Evolutionary conservation across 2,113 vertebrate genomes (phyloP), one percentile per base, ranked within the genome.

Genomic region (Melanerpes aurifrons): DNA sequence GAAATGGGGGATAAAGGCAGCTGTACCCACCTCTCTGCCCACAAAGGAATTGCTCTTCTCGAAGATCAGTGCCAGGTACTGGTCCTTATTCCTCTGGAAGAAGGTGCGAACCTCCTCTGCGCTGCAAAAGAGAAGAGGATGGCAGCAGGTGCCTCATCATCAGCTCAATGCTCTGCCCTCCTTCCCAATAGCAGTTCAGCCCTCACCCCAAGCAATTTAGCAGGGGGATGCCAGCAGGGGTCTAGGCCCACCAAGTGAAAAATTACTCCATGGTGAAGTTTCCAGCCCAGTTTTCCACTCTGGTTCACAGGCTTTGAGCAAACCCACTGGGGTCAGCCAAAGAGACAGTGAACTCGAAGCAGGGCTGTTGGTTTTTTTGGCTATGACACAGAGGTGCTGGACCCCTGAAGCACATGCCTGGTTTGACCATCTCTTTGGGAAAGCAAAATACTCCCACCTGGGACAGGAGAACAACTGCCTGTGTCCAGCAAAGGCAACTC

Each of bases 11-110:
- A 61, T 29, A 35, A 70, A 53, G 0, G 2, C 20, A 72, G 64
- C 58, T n/a, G 8, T 25, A 71, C 94, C 97, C 96, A 99, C 99
- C 99, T 99, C 99, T 98, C 98, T 97, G 82, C 98, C 99, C 69
- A 99, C 56, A 1, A 98, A 99, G 37, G 98, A 99, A 37, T 86
- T 28, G 2, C 93, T 86, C 3, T 96, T 91, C 90, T 99, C 99
- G 5, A 99, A 99, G 96, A 99, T 98, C 96, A 99, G 92, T 1
- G 97, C 98, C 97, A 99, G 91, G 92, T 98, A 97, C 12, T 94
- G 89, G 56, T 98, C 97, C 3, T 76, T 95, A 95, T 98, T 99
- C 35, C 97, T 98, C 80, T 98, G 97, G 94, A 99, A 99, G 96
- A 99, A 99, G 91, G 90, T 97, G 50, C 75, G 94, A 9, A 99